Base-by-base conservation (phyloP, 2,113 vertebrate species). In the Hystrix cristata region DNA sequence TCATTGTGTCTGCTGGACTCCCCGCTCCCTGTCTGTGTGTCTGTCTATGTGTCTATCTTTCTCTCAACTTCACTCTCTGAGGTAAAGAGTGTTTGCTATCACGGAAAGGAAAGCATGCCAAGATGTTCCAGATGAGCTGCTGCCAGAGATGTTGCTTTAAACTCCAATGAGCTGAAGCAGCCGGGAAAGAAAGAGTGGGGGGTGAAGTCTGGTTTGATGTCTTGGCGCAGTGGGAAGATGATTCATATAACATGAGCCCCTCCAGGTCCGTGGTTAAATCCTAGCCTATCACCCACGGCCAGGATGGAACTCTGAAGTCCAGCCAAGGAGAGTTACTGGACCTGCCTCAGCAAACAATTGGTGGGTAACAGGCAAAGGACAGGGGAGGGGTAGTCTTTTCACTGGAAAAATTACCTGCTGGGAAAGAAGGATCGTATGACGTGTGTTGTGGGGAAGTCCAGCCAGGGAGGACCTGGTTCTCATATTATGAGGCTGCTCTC, bases 331-430 rank as follows among this genome's bases (percentile, higher is more conserved):
- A 0, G 0, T 96, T 96, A 90, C 85, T 62, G 90, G 79, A 31
- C 51, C 57, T 67, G 94, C 95, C 93, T 91, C 65, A 5, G 65
- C 80, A 71, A 82, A 92, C 91, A 94, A 78, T 27, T 1, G 6
- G 65, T 55, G 94, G 94, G 64, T 97, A 53, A 82, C 74, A 97
- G 87, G 92, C 90, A 91, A 91, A 76, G 38, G 74, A 89, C 12
- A 29, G n/a, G 55, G 55, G 29, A 93, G 96, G 48, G 74, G 34
- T 64, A 51, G 48, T 43, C 80, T 72, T 97, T 92, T 86, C 80
- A 13, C 64, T 93, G 88, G 97, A 97, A 95, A 94, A 94, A 90
- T 71, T 87, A 92, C 96, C 95, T 97, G 71, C 94, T 91, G 94
- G 87, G 89, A 95, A 97, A 94, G 94, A 94, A 92, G 87, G 78